Evolutionary conservation across 2,888 invertebrate species (phyloP).

Genomic region (Mactromeris polynyma): DNA sequence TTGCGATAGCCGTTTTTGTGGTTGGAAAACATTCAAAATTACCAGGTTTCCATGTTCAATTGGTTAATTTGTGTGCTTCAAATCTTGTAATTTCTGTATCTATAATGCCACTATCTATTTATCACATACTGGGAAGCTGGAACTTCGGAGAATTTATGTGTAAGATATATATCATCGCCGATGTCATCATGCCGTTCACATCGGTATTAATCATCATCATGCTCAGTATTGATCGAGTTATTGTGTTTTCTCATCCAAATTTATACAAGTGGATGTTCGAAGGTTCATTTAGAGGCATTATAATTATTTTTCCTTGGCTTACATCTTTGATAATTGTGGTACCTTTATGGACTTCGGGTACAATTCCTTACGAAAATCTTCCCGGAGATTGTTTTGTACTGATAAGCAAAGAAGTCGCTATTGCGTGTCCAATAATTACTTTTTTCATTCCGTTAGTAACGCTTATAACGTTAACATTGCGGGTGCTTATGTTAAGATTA

Average conservation of each 20-base stretch:
- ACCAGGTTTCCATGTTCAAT: slow-evolving; percentile 48
- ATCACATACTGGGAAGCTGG: slow-evolving; percentile 53
- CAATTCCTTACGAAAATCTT: slow-evolving; percentile 32
- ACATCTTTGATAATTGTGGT: slow-evolving; percentile 45
- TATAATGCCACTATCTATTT: slow-evolving; percentile 58
- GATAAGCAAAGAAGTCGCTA: slow-evolving; percentile 40
- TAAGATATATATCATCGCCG: slow-evolving; percentile 49
- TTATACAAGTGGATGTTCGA: slow-evolving; percentile 49
- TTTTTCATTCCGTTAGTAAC: slow-evolving; percentile 53
- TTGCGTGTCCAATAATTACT: slow-evolving; percentile 45
- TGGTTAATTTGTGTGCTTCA: slow-evolving; percentile 52
- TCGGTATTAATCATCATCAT: slow-evolving; percentile 47
- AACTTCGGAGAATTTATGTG: slow-evolving; percentile 55
- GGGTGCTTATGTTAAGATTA: slow-evolving; percentile 24
- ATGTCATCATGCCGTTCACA: slow-evolving; percentile 56
- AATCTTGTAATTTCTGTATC: slow-evolving; percentile 51
- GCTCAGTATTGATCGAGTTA: slow-evolving; percentile 49
- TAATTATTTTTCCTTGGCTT: slow-evolving; percentile 59
- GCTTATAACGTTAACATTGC: slow-evolving; percentile 39
- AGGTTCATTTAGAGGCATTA: slow-evolving; percentile 43
- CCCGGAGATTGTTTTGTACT: slow-evolving; percentile 53
- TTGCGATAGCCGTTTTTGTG: slow-evolving; percentile 37
- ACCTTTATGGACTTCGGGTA: slow-evolving; percentile 63
- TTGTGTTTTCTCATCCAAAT: slow-evolving; percentile 35
- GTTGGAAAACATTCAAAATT: slow-evolving; percentile 1